phyloP scores from a whole-genome alignment of 1,140 invertebrate genomes.

The Aphaenogaster ashmeadi region DNA sequence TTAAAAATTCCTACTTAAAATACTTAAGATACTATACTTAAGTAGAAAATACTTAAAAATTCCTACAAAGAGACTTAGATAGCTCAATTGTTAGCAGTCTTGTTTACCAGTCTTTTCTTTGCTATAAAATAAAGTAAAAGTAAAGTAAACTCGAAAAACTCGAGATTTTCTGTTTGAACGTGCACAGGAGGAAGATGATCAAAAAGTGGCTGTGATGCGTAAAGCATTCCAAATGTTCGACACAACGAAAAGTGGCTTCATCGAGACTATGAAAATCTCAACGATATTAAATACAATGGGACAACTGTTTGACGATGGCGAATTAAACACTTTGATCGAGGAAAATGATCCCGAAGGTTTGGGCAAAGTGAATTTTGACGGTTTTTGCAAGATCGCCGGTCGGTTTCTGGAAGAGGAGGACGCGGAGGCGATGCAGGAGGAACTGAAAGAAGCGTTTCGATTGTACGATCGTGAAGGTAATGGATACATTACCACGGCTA shows the following conservation, averaged over 20 bases:
- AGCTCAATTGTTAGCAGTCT: neutral
- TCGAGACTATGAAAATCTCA: constrained; percentile 95
- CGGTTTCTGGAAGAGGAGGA: constrained; percentile 97
- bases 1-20: neutral
- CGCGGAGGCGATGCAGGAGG: constrained; percentile 97
- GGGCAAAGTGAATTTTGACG: constrained; percentile 97
- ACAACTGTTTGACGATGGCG: constrained; percentile 95
- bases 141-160: neutral
- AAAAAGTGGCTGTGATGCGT: constrained; percentile 95
- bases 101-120: neutral
- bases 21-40: neutral
- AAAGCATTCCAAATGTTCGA: constrained; percentile 98
- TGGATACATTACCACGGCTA: constrained; percentile 97
- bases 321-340: constrained; percentile 93
- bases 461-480: constrained; percentile 94
- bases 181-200: constrained; percentile 91
- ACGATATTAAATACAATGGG: constrained; percentile 98
- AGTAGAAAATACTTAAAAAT: neutral
- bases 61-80: neutral
- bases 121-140: constrained; percentile 6
- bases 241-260: constrained; percentile 95
- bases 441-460: constrained; percentile 97
- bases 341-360: constrained; percentile 94
- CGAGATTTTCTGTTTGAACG: neutral
- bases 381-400: constrained; percentile 96